These are phyloP conservation scores for Lepus oiostolus DNA, from an alignment of 2,797 vertebrate genomes.

Conservation along the genomic window DNA sequence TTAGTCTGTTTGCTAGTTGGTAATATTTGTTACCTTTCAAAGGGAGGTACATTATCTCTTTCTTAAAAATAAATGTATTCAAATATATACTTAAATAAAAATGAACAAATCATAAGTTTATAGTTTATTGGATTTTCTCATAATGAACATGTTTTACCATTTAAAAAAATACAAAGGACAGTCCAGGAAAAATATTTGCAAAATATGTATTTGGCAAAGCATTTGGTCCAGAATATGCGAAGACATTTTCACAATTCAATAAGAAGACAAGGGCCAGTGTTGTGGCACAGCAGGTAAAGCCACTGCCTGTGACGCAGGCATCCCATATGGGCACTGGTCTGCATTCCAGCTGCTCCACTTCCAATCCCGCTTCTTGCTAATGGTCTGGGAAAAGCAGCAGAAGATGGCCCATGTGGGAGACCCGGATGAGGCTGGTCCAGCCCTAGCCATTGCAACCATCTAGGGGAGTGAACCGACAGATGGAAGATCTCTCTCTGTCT, in stretches of 20 bases:
- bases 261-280: neutral
- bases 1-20: neutral
- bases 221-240: neutral
- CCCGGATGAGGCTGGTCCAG: no score
- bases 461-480: no score
- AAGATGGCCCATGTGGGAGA: no score
- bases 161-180: slow-evolving; percentile 11
- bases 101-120: neutral
- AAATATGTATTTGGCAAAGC: neutral
- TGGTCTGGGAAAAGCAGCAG: no score
- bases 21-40: slow-evolving; percentile 25
- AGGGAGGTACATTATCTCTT: neutral
- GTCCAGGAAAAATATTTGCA: slow-evolving; percentile 5
- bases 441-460: no score
- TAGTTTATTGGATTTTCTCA: neutral
- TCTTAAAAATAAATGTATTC: neutral
- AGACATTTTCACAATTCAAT: neutral
- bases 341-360: no score
- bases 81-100: slow-evolving; percentile 3
- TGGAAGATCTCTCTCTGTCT: no score
- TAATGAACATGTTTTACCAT: neutral
- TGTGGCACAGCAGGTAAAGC: no score
- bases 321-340: no score
- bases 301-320: no score
- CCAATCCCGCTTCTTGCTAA: no score